Evolutionary conservation across 2,113 vertebrate genomes (phyloP).

Genomic region (Semnornis frantzii): DNA sequence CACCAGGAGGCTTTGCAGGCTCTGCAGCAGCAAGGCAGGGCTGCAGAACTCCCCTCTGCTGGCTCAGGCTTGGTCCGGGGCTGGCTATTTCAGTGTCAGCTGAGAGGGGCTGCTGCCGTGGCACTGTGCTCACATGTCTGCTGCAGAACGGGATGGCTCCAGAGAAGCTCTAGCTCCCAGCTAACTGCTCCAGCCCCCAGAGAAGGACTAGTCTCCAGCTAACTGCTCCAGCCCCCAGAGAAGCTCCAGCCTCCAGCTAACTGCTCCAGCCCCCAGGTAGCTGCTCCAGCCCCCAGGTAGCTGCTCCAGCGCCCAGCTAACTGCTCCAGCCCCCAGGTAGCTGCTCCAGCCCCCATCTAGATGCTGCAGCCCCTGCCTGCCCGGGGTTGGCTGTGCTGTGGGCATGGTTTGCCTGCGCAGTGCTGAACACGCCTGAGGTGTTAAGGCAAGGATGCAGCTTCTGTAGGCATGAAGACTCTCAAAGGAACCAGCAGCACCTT

Average conservation of each 20-base stretch:
- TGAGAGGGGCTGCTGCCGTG: constrained; percentile 67
- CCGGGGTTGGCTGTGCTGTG: constrained; percentile 36
- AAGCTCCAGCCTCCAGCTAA: no score
- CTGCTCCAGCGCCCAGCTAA: constrained; percentile 59
- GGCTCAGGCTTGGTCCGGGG: constrained; percentile 62
- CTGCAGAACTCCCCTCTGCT: constrained; percentile 38
- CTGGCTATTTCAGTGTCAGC: constrained; percentile 75
- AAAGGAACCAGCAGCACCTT: constrained; percentile 72
- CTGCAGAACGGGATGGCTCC: constrained; percentile 73
- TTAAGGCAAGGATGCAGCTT: constrained; percentile 76
- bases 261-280: no score
- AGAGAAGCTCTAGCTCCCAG: not conserved
- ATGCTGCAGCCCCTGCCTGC: not conserved
- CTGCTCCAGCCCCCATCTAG: no score
- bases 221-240: constrained; percentile 37
- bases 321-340: no score
- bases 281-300: not conserved
- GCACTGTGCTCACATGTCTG: constrained; percentile 63
- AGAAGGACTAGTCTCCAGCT: not conserved
- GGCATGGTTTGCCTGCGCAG: constrained; percentile 69
- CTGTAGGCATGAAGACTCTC: constrained; percentile 69
- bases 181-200: constrained; percentile 58
- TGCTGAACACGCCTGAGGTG: constrained; percentile 72
- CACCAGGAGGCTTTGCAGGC: constrained; percentile 14
- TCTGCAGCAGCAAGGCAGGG: constrained; percentile 34